Evolutionary conservation across 2,888 invertebrate genomes (phyloP), one percentile per base, ranked within the genome.

Genomic region (Eretmocerus hayati): DNA sequence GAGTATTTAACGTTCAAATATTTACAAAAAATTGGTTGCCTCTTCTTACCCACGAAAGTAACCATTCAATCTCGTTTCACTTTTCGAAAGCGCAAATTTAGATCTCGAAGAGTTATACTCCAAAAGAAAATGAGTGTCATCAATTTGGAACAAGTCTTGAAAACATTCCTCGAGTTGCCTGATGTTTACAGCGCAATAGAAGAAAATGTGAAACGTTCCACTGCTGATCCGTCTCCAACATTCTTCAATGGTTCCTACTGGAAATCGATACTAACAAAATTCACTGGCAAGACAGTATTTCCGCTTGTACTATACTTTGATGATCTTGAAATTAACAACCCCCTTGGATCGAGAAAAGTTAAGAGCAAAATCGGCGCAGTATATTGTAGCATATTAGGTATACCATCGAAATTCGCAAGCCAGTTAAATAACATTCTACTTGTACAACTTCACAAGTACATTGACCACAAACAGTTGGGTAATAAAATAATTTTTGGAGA

Each of bases 391-490:
- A 46, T 56, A 16, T 42, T 39, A 18, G 48, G 44, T 21, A 23
- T 53, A 15, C 51, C 54, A 13, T n/a, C 18, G 11, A 46, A 54
- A 44, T 53, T 48, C 38, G 26, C 46, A 18, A 52, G 54, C 32
- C 40, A 31, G 30, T 23, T 56, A 21, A 52, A 52, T 47, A 53
- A 55, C 37, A 55, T 55, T 37, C 45, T 56, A 40, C 46, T 55
- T 18, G 33, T 42, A 26, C 54, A 54, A 43, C 41, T 58, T 13
- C 48, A 55, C 33, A 50, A 44, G n/a, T 46, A 49, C 13, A 19
- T 42, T 32, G 43, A 53, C 42, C 46, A 46, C 9, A 20, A 43
- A 33, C 20, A 40, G n/a, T 55, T 53, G 41, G 53, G 52, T 26
- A 18, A 56, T 56, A 42, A 35, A 52, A 18, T 38, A 50, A 11